These are phyloP conservation scores for Myrmophylax atrothorax DNA, from an alignment of 2,113 vertebrate genomes.

Conservation along the genomic window DNA sequence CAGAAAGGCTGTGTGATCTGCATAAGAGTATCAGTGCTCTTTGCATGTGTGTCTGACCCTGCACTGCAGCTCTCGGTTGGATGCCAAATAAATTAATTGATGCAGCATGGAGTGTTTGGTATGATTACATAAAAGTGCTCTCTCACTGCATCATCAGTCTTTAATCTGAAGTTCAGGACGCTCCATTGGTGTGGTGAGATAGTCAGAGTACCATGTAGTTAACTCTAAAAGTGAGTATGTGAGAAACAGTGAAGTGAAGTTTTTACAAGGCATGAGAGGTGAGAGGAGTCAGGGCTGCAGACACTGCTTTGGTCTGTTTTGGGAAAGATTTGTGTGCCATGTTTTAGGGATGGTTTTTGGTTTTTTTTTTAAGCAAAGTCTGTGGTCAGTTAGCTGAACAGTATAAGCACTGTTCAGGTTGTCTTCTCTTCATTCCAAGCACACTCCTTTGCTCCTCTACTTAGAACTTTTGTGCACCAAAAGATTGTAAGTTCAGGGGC, in stretches of 20 bases:
- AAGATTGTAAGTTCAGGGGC: neutral
- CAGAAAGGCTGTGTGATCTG: neutral
- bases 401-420: neutral
- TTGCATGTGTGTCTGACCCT: neutral
- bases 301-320: neutral
- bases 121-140: neutral
- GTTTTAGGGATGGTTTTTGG: neutral
- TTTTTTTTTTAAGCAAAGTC: neutral
- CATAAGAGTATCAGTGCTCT: neutral
- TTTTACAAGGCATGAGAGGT: fast-evolving
- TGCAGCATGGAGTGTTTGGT: neutral
- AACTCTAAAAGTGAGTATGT: neutral
- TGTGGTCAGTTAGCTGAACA: neutral
- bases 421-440: neutral
- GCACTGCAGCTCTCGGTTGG: neutral
- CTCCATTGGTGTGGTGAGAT: neutral
- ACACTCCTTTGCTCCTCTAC: neutral
- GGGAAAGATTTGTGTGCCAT: neutral
- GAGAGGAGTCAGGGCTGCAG: neutral
- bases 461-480: neutral
- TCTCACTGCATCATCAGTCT: neutral
- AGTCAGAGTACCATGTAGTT: neutral
- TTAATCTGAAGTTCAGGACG: neutral
- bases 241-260: neutral
- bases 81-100: neutral